Evolutionary conservation across 2,888 invertebrate species (phyloP).

Genomic region (Pristionchus fissidentatus): DNA sequence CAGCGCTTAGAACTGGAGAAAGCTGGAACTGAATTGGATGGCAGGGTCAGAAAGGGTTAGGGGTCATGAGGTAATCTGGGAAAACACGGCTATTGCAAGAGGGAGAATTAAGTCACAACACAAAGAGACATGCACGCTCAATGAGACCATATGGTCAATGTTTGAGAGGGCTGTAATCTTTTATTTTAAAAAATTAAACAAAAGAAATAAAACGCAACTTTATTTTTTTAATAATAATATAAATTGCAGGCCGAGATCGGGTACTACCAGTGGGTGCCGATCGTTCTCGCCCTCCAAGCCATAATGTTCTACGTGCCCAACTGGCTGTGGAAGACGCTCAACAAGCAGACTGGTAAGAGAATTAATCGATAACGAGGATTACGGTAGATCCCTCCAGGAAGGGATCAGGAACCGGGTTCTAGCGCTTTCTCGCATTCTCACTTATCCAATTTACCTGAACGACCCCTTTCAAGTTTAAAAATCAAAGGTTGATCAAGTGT

Average conservation of each 20-base stretch:
- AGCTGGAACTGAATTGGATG: not conserved
- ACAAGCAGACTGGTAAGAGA: constrained; percentile 68
- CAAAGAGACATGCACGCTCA: no score
- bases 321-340: constrained; percentile 73
- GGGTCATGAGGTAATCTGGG: not conserved
- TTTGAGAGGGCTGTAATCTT: not conserved
- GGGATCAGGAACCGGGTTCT: not conserved
- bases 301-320: constrained; percentile 74
- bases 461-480: not conserved
- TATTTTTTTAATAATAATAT: not conserved
- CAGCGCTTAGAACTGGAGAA: no score
- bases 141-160: not conserved
- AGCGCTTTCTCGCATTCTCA: not conserved
- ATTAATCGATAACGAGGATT: no score
- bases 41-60: not conserved
- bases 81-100: not conserved
- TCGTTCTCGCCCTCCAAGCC: constrained; percentile 73
- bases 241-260: constrained; percentile 65
- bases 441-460: not conserved
- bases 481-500: no score
- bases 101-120: not conserved
- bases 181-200: not conserved
- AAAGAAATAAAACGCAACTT: no score
- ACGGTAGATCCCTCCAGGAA: no score
- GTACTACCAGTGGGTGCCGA: constrained; percentile 75